Percentiles rank a stretch among this genome's conserved stretches.
phyloP scores from a whole-genome alignment of 37 sponge, comb jelly and placozoan species.

The Eunapius fragilis region DNA sequence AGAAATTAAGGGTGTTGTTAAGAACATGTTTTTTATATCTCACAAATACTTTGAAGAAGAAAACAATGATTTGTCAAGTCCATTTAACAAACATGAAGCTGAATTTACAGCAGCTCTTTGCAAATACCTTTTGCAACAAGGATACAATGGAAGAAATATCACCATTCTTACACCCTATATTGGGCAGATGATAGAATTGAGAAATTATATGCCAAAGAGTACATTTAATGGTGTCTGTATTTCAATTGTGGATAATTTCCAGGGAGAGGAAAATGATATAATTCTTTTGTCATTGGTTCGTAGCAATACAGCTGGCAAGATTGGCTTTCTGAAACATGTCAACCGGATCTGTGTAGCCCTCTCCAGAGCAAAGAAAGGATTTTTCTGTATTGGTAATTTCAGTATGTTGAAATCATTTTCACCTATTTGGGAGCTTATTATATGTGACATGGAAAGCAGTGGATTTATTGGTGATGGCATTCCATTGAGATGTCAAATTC shows the following conservation, averaged over 20 bases:
- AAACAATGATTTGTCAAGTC: slow-evolving; percentile 51
- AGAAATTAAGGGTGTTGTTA: slow-evolving; percentile 56
- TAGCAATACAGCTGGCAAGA: slow-evolving; percentile 55
- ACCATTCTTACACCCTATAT: slow-evolving; percentile 87
- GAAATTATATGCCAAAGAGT: slow-evolving; percentile 32
- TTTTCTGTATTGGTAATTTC: slow-evolving; percentile 92
- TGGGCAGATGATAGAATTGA: slow-evolving; percentile 78
- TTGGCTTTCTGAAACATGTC: slow-evolving; percentile 83
- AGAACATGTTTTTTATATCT: slow-evolving; percentile 70
- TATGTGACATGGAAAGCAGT: slow-evolving; percentile 46
- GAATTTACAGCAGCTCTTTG: slow-evolving; percentile 69
- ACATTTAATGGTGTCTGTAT: slow-evolving; percentile 71
- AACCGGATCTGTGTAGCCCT: slow-evolving; percentile 94
- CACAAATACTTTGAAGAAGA: slow-evolving; percentile 50
- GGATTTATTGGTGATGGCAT: slow-evolving; percentile 40
- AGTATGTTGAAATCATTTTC: slow-evolving; percentile 39
- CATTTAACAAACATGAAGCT: slow-evolving; percentile 79
- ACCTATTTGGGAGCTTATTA: slow-evolving; percentile 69
- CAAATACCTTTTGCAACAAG: slow-evolving; percentile 72
- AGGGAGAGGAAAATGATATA: slow-evolving; percentile 97
- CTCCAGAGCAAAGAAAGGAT: slow-evolving; percentile 91
- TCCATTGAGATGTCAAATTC: slow-evolving; percentile 75
- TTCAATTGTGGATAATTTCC: slow-evolving; percentile 86
- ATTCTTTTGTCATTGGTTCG: slow-evolving; percentile 88
- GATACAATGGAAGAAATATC: slow-evolving; percentile 66